Evolutionary conservation across 2,113 vertebrate genomes (phyloP), one percentile per base, ranked within the genome.

Genomic region (Indri indri): DNA sequence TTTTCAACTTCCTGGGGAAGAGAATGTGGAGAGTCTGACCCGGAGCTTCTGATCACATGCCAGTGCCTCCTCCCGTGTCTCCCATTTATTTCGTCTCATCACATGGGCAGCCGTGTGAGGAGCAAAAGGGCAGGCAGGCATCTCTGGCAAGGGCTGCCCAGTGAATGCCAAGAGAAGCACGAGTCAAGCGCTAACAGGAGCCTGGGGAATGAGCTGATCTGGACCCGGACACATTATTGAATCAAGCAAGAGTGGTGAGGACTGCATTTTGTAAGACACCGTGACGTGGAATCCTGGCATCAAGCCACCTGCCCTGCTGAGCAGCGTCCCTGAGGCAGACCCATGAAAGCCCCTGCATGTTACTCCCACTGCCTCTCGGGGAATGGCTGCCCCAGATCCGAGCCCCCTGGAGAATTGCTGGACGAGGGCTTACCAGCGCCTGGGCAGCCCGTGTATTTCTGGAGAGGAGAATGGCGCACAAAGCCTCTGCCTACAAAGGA

Each of bases 1-100:
- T 52, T 52, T 52, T 14, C 25, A 52, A 52, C 79, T 81, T 81
- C 61, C 86, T 84, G 92, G 89, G 68, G 61, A 79, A 52, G 50
- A 96, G 89, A 79, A 65, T 82, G 54, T 71, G 50, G 40, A 83
- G 57, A 37, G 47, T 17, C 90, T 85, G 92, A 93, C 45, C 68
- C 13, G 0, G 52, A 65, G 61, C 66, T 85, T 96, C 91, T 87
- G 52, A 71, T 92, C 74, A 30, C 47, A 47, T 59, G 80, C 85
- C 81, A 42, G 61, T 20, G 68, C 80, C 61, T 57, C 84, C 45
- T 87, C 85, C 68, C 85, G 79, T 0, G 2, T 42, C 85, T 66
- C 40, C 63, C 32, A 25, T 47, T 90, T 82, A 32, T 73, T 74
- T 91, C 61, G 54, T 94, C 85, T 47, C 40, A 2, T 87, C 74